These are phyloP conservation scores for Zelostemma sp. DNA, from an alignment of 1,140 invertebrate species.

Conservation along the genomic window DNA sequence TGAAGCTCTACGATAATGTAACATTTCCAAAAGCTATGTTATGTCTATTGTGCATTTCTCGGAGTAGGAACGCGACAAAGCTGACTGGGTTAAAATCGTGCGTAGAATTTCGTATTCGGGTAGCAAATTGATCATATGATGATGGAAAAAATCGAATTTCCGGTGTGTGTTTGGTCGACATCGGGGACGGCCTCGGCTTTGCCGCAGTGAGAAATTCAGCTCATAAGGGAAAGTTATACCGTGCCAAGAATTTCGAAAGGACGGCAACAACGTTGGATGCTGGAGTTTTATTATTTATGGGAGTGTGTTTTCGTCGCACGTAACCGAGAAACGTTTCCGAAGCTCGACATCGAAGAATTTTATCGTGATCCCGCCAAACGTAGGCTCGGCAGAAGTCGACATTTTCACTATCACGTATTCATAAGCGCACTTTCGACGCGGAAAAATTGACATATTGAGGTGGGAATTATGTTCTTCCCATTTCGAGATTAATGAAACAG, in stretches of 20 bases:
- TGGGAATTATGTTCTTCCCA: too few relatives aligned
- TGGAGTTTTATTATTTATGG: constrained; percentile 48
- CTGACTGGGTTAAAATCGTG: constrained; percentile 25
- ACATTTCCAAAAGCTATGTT: neutral
- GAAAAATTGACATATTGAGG: too few relatives aligned
- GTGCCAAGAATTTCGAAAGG: constrained; percentile 30
- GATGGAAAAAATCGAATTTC: constrained; percentile 33
- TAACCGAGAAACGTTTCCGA: constrained; percentile 4
- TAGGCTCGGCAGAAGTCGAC: too few relatives aligned
- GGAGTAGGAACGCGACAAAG: constrained; percentile 26
- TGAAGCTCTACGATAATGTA: too few relatives aligned
- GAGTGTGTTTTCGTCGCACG: constrained; percentile 27
- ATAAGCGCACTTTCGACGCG: too few relatives aligned
- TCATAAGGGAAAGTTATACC: constrained; percentile 4
- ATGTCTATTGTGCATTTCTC: constrained; percentile 26
- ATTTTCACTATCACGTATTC: too few relatives aligned
- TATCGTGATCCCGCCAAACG: constrained; percentile 6
- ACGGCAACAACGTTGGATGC: constrained; percentile 26
- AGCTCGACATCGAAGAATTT: constrained; percentile 11
- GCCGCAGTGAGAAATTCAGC: constrained; percentile 11
- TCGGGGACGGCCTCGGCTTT: constrained; percentile 8
- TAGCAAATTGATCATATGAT: constrained; percentile 34
- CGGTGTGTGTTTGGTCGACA: constrained; percentile 26
- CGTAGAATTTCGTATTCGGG: constrained; percentile 26
- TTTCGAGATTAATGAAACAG: too few relatives aligned